A percentile compares a stretch with the other conserved stretches of the same genome.
Conservation (phyloP, 2,888 invertebrate genomes). For the Limenitis camilla region DNA sequence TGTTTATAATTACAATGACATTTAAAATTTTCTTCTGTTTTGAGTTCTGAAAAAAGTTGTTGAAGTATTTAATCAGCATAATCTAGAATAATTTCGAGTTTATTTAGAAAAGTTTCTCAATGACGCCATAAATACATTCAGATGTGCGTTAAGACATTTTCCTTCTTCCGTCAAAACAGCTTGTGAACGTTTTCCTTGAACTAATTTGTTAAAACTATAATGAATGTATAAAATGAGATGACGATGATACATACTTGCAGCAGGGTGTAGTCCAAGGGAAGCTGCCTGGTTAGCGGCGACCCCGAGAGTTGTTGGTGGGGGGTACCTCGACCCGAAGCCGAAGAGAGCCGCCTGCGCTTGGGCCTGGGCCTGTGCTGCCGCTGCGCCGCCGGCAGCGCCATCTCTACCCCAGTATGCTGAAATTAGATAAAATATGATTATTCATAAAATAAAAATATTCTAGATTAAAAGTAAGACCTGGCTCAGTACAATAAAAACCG, state of each 20-base stretch:
- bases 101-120: not conserved
- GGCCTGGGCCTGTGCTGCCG: conserved; percentile 68
- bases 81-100: too few species aligned
- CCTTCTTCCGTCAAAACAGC: conserved; percentile 6
- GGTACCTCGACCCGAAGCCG: conserved; percentile 66
- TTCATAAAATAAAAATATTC: too few species aligned
- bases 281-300: conserved; percentile 91
- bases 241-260: conserved; percentile 78
- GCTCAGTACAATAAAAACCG: too few species aligned
- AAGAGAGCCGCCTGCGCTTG: conserved; percentile 69
- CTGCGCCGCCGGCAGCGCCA: conserved; percentile 53
- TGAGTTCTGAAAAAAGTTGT: too few species aligned
- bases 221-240: not conserved
- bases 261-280: conserved; percentile 84
- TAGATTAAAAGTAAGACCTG: too few species aligned
- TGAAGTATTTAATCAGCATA: too few species aligned
- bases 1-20: too few species aligned
- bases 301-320: conserved; percentile 82
- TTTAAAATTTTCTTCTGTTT: too few species aligned
- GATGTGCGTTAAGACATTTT: not conserved
- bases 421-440: not conserved
- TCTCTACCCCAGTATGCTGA: conserved; percentile 88
- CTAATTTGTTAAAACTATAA: conserved; percentile 1
- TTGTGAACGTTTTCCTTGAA: conserved; percentile 1
- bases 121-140: not conserved